Base-by-base conservation (phyloP, 2,888 invertebrate genomes). In the Brachyopa scutellaris region DNA sequence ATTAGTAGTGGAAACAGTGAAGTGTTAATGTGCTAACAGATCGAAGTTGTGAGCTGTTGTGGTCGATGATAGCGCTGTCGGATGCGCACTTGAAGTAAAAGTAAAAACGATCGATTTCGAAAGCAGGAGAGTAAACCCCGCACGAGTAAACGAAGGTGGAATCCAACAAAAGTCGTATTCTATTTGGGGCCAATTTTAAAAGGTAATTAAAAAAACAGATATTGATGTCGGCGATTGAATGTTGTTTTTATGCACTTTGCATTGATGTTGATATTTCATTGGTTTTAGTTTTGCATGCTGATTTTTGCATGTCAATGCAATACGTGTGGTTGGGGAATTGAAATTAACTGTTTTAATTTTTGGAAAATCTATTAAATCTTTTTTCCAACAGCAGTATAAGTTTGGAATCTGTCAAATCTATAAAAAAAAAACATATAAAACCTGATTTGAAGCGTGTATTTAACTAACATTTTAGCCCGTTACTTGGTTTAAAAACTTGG, bases 1-100 rank as follows among this genome's bases (percentile, higher is more conserved):
- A 59, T 53, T 74, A 51, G 51, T 70, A 36, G 77, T 77, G 59
- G 61, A 70, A 29, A 51, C 57, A 64, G 80, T 82, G 76, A 82
- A 82, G 82, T 82, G 82, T 82, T 66, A 82, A 77, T 82, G 82
- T 77, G 82, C 66, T 70, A 64, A 80, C 36, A 69, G 62, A 69
- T 62, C 61, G 36, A 40, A 17, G 8, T 55, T 62, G 59, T 51
- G 13, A 55, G 31, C 49, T 67, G 21, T 61, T 40, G 51, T 23
- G 26, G 31, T 67, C 51, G 61, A 59, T n/a, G n/a, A n/a, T 38
- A 67, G 47, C 55, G 53, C 40, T 67, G 45, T 53, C 61, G 74
- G 64, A 64, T 57, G 69, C 29, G 51, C 61, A 19, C 17, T 64
- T 70, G 19, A 69, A 80, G 76, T 77, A 82, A 82, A 77, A 82